phyloP scores from a whole-genome alignment of 2,113 vertebrate genomes.

The Rhinolophus ferrumequinum region DNA sequence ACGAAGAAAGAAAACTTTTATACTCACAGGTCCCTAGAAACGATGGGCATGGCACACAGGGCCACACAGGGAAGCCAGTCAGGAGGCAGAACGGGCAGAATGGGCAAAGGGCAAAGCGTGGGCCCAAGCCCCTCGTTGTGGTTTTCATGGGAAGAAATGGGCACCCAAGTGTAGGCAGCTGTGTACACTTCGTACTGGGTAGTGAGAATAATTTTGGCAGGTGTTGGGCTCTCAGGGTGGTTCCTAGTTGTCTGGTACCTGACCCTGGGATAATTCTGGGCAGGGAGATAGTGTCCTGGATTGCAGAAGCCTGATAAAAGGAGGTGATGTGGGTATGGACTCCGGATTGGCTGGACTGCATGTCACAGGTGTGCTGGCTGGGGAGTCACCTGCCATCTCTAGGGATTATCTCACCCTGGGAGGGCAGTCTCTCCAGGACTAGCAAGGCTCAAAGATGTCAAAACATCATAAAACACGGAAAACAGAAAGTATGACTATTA shows the following conservation, averaged over 20 bases:
- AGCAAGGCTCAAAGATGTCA: neutral
- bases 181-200: neutral
- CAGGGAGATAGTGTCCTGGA: neutral
- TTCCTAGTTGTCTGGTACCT: neutral
- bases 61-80: no score
- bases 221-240: neutral
- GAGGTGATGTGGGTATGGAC: neutral
- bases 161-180: neutral
- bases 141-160: neutral
- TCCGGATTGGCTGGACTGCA: neutral
- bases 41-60: neutral
- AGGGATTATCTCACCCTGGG: neutral
- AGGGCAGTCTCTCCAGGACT: neutral
- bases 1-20: neutral
- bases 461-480: neutral
- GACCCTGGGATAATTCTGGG: neutral
- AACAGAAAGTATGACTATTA: neutral
- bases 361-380: neutral
- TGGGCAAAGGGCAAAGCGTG: neutral
- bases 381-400: neutral
- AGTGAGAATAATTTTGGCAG: neutral
- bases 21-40: neutral
- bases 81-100: neutral
- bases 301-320: neutral
- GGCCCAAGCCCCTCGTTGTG: neutral